A percentile compares a stretch with the other conserved stretches of the same genome.
phyloP scores from a whole-genome alignment of 2,888 invertebrate genomes.

The Drosophila hamatofila region DNA sequence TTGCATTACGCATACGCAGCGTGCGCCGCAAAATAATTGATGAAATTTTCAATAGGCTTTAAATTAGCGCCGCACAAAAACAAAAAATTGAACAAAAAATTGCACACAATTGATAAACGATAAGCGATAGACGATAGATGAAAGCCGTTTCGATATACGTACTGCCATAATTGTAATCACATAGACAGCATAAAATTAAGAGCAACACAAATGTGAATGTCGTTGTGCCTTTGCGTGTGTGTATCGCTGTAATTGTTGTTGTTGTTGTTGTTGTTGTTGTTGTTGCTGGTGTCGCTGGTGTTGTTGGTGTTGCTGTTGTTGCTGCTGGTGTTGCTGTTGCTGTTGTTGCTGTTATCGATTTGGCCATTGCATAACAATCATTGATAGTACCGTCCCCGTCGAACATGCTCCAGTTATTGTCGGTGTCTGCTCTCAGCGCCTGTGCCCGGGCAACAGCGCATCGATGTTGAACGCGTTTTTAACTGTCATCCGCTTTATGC shows the following conservation, averaged over 20 bases:
- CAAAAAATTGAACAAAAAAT: conserved; percentile 8
- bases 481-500: conserved; percentile 57
- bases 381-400: conserved; percentile 39
- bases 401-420: conserved; percentile 44
- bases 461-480: conserved; percentile 61
- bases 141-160: conserved; percentile 49
- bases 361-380: conserved; percentile 75
- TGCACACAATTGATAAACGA: conserved; percentile 12
- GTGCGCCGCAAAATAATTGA: conserved; percentile 13
- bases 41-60: conserved; percentile 29
- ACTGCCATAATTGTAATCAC: conserved; percentile 78
- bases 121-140: conserved; percentile 13
- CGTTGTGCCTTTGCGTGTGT: conserved; percentile 67
- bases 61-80: conserved; percentile 37
- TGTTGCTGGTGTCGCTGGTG: conserved; percentile 6
- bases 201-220: conserved; percentile 66
- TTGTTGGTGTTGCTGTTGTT: conserved; percentile 31
- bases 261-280: conserved; percentile 6
- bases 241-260: conserved; percentile 40
- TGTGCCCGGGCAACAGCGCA: conserved; percentile 37
- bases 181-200: conserved; percentile 77
- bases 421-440: conserved; percentile 26
- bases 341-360: conserved; percentile 60
- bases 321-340: conserved; percentile 7
- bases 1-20: conserved; percentile 46